Evolutionary conservation across 2,888 invertebrate genomes (phyloP).

Genomic region (Drosophila kokeensis): DNA sequence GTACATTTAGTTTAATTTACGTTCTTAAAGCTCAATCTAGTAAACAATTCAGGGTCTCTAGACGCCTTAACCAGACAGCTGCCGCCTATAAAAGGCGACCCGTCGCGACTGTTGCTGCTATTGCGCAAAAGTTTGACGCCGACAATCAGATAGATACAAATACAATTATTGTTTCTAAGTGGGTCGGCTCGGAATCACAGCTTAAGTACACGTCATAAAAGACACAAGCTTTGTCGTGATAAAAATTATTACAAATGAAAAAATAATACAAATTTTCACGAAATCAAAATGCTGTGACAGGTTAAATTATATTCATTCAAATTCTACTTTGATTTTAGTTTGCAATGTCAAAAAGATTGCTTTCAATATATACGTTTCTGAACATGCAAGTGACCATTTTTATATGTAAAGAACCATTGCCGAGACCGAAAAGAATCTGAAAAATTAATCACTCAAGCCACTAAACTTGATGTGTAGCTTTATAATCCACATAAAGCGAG

Average conservation of each 20-base stretch:
- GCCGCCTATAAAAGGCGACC: conserved; percentile 61
- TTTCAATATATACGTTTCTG: not conserved
- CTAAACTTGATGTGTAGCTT: conserved; percentile 13
- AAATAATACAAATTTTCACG: not conserved
- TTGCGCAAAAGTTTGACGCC: conserved; percentile 56
- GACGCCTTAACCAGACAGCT: conserved; percentile 53
- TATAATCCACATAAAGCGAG: conserved; percentile 1
- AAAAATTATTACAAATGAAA: not conserved
- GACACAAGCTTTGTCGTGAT: not conserved
- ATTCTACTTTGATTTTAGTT: not conserved
- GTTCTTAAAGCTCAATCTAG: conserved; percentile 36
- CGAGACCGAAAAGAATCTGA: not conserved
- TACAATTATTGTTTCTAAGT: conserved; percentile 38
- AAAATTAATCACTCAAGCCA: conserved; percentile 31
- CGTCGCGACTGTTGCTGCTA: conserved; percentile 29
- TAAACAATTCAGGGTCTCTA: conserved; percentile 62
- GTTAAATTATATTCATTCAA: not conserved
- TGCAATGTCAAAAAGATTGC: not conserved
- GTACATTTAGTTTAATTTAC: conserved; percentile 29
- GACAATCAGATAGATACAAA: conserved; percentile 38
- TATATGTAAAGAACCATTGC: not conserved
- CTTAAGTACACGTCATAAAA: conserved; percentile 7
- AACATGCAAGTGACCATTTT: not conserved
- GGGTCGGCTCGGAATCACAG: conserved; percentile 5
- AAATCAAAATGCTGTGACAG: not conserved